These are phyloP conservation scores for Itoplectis maculator DNA, from an alignment of 2,888 invertebrate genomes.

Conservation along the genomic window DNA sequence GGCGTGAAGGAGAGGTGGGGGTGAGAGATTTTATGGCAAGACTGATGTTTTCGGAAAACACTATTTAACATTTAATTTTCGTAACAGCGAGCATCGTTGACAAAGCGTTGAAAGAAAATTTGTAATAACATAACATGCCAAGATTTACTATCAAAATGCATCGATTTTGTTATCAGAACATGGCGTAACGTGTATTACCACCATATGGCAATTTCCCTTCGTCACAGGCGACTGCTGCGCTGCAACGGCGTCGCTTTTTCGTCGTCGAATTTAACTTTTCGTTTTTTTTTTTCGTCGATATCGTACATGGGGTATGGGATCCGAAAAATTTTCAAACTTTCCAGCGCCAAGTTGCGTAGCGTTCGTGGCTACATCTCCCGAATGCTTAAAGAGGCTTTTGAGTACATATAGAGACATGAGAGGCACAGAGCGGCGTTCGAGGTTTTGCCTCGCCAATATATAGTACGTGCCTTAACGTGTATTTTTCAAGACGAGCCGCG, in stretches of 20 bases:
- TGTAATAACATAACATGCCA: background rate
- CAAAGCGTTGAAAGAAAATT: background rate
- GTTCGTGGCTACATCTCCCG: conserved; percentile 17
- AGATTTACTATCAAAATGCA: background rate
- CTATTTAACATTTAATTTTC: too few species aligned
- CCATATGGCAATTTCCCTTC: conserved; percentile 15
- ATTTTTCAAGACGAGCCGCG: conserved; percentile 18
- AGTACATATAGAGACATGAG: conserved; percentile 17
- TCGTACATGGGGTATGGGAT: conserved; percentile 7
- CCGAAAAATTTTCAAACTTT: conserved; percentile 8
- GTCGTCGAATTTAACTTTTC: conserved; percentile 1
- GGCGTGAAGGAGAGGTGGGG: too few species aligned
- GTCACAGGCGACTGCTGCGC: conserved; percentile 4
- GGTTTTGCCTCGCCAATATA: conserved; percentile 4
- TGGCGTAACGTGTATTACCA: background rate
- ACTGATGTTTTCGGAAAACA: too few species aligned
- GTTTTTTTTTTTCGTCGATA: background rate
- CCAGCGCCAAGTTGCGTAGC: conserved; percentile 15
- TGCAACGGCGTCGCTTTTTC: conserved; percentile 1
- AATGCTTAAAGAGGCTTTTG: conserved; percentile 19
- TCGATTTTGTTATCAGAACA: background rate
- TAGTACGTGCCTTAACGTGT: conserved; percentile 8
- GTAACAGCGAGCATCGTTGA: background rate
- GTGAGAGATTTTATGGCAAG: too few species aligned
- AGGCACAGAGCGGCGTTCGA: background rate